A percentile compares a stretch with the other conserved stretches of the same genome.
phyloP scores from a whole-genome alignment of 2,888 invertebrate species.

The Smittia sp. region DNA sequence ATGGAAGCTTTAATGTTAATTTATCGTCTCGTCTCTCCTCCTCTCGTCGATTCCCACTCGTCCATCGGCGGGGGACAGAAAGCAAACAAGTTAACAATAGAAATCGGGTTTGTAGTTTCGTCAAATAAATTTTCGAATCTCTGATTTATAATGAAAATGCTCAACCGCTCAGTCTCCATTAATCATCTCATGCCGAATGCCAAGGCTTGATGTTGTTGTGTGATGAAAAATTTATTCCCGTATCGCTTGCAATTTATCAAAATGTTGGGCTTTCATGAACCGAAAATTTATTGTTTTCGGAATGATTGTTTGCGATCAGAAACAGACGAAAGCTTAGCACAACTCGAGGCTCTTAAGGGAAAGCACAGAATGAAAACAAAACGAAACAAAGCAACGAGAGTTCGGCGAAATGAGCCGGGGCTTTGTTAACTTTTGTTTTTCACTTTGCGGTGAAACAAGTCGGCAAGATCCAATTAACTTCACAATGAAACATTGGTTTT shows the following conservation, averaged over 20 bases:
- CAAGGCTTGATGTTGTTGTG: not conserved
- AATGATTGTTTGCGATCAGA: not conserved
- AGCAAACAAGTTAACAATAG: too few relatives aligned
- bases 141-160: slow-evolving; percentile 6
- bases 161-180: slow-evolving; percentile 6
- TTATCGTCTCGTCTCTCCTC: not conserved
- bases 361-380: too few relatives aligned
- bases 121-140: not conserved
- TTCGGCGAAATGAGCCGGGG: too few relatives aligned
- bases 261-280: not conserved
- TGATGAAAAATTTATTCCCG: slow-evolving; percentile 9
- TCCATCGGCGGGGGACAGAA: not conserved
- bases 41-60: not conserved
- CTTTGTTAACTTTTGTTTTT: too few relatives aligned
- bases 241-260: not conserved
- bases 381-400: too few relatives aligned
- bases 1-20: not conserved
- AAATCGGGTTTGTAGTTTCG: not conserved
- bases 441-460: too few relatives aligned
- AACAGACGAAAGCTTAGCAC: too few relatives aligned
- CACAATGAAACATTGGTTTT: too few relatives aligned
- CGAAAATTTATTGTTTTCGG: slow-evolving; percentile 1
- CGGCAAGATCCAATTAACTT: too few relatives aligned
- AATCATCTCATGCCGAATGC: not conserved
- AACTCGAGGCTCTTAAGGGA: too few relatives aligned